These are phyloP conservation scores for Tokudaia tokunoshimensis DNA, from an alignment of 2,797 vertebrate species.

Conservation along the genomic window DNA sequence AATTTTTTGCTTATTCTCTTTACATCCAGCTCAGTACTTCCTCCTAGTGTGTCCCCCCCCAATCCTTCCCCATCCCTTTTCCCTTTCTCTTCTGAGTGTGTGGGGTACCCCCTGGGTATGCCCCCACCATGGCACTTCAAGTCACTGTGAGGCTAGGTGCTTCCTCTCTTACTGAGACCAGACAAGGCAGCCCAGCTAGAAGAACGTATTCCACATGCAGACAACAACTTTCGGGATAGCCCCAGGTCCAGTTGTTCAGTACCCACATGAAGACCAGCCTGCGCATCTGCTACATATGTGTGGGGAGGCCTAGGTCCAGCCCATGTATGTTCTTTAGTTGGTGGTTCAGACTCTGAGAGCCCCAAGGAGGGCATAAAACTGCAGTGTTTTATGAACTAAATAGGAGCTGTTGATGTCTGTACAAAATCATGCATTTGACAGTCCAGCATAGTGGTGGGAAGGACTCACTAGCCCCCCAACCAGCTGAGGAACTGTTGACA, in stretches of 20 bases:
- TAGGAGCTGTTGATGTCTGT: background rate
- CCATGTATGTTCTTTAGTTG: background rate
- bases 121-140: background rate
- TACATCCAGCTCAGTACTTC: background rate
- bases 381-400: background rate
- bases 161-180: background rate
- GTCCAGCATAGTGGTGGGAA: background rate
- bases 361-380: background rate
- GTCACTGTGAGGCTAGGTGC: background rate
- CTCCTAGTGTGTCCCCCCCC: background rate
- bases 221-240: background rate
- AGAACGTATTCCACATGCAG: background rate
- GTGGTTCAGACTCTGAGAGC: background rate
- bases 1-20: background rate
- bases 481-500: background rate
- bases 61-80: background rate
- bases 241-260: background rate
- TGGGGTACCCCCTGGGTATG: background rate
- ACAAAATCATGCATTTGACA: background rate
- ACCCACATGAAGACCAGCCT: background rate
- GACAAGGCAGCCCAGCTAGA: background rate
- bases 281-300: background rate
- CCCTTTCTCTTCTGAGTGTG: background rate
- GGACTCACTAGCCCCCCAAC: background rate
- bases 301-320: background rate